Conservation (phyloP, 2,888 invertebrate genomes). For the Epistrophe grossulariae region DNA sequence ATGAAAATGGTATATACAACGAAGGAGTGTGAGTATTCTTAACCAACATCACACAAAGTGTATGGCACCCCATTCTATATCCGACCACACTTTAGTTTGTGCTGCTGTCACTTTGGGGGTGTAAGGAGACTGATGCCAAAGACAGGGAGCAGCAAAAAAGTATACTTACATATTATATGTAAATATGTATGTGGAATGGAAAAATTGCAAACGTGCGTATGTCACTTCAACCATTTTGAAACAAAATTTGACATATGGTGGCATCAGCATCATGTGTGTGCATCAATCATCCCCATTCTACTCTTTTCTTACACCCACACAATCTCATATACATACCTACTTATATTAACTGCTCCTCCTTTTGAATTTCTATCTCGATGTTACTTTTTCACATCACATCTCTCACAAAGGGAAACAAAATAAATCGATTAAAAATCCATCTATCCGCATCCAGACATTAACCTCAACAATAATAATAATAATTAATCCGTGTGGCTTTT, state of each 20-base stretch:
- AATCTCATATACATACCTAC: neutral
- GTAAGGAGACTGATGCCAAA: conserved; percentile 36
- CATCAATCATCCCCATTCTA: conserved; percentile 61
- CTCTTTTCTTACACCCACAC: neutral
- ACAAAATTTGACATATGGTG: conserved; percentile 66
- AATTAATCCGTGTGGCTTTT: conserved; percentile 58
- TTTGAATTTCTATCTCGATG: neutral
- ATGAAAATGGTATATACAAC: conserved; percentile 61
- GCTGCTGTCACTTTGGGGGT: conserved; percentile 46
- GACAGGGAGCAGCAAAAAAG: conserved; percentile 44
- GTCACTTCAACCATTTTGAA: conserved; percentile 70
- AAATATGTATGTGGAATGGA: conserved; percentile 14
- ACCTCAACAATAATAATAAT: conserved; percentile 55
- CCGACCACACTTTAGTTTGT: conserved; percentile 51
- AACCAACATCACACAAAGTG: conserved; percentile 30
- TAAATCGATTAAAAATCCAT: conserved; percentile 31
- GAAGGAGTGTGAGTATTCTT: conserved; percentile 56
- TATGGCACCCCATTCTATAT: conserved; percentile 16
- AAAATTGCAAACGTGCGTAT: conserved; percentile 71
- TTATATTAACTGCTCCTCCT: conserved; percentile 8
- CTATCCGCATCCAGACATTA: conserved; percentile 55
- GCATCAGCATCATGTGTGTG: conserved; percentile 69
- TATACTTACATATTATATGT: too few relatives aligned
- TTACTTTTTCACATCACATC: neutral
- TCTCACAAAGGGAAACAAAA: neutral